These are phyloP conservation scores for Paguma larvata DNA, from an alignment of 2,797 vertebrate species.

Conservation along the genomic window DNA sequence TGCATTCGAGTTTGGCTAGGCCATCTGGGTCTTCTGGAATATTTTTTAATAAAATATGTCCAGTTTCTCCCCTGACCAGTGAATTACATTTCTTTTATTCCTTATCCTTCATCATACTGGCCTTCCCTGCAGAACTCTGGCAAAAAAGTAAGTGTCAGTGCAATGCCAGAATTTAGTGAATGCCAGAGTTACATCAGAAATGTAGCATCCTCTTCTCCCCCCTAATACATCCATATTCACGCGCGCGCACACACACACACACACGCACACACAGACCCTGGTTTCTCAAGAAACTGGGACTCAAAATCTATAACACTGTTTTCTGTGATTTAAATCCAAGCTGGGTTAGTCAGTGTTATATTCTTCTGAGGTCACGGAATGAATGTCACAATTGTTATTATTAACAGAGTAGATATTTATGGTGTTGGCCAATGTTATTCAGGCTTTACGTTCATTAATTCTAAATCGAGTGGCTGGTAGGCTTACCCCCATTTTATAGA, in stretches of 20 bases:
- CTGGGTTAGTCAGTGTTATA: not conserved
- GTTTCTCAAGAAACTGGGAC: not conserved
- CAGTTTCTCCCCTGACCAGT: not conserved
- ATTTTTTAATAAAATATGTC: slow-evolving; percentile 27
- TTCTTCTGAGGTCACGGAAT: not conserved
- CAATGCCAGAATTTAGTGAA: not conserved
- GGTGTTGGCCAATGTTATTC: not conserved
- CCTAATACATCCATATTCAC: not conserved
- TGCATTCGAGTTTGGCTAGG: not conserved
- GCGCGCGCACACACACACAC: not conserved
- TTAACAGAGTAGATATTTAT: not conserved
- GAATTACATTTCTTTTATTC: not conserved
- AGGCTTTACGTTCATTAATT: not conserved
- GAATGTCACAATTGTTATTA: not conserved
- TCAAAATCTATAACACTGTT: not conserved
- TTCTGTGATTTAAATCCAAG: not conserved
- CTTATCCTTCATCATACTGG: not conserved
- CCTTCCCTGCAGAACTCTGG: not conserved
- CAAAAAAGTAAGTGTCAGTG: not conserved
- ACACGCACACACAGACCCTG: not conserved
- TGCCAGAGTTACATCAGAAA: not conserved
- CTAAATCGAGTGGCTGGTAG: not conserved
- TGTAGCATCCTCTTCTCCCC: not conserved
- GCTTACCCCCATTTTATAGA: not conserved
- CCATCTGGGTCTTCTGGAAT: not conserved